phyloP scores from a whole-genome alignment of 2,797 vertebrate genomes.

The Melanotaenia maccullochi region DNA sequence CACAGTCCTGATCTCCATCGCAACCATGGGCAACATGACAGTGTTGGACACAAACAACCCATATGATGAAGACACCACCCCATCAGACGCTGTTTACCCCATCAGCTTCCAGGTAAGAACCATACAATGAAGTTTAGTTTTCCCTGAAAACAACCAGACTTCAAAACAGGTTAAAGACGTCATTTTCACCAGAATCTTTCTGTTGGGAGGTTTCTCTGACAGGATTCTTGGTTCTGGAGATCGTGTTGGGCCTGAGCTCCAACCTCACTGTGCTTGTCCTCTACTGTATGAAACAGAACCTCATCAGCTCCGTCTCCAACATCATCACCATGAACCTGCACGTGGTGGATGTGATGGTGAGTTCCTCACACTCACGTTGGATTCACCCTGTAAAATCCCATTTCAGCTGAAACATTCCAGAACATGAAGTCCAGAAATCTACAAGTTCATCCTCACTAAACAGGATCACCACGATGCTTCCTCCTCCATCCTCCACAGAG shows the following conservation, averaged over 20 bases:
- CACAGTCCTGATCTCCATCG: constrained; percentile 83
- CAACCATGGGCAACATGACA: constrained; percentile 93
- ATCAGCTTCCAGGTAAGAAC: constrained; percentile 91
- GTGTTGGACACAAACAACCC: constrained; percentile 88
- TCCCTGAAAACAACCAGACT: neutral
- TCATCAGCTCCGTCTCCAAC: constrained; percentile 97
- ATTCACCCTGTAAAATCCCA: neutral
- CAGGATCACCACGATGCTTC: too few species aligned
- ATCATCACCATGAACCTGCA: constrained; percentile 98
- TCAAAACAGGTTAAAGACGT: neutral
- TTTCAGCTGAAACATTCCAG: neutral
- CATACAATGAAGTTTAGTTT: neutral
- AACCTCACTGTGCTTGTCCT: constrained; percentile 95
- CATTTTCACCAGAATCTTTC: neutral
- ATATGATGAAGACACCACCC: constrained; percentile 85
- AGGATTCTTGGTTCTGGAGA: constrained; percentile 93
- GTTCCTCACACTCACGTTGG: constrained; percentile 45
- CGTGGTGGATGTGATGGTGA: constrained; percentile 94
- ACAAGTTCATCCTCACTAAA: too few species aligned
- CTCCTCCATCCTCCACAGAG: too few species aligned
- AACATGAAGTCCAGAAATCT: too few species aligned
- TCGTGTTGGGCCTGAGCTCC: constrained; percentile 94
- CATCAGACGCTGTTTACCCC: constrained; percentile 84
- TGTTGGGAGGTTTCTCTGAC: constrained; percentile 89
- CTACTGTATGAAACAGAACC: constrained; percentile 97